Conservation (phyloP, 2,888 invertebrate species). For the Tribolium freemani region DNA sequence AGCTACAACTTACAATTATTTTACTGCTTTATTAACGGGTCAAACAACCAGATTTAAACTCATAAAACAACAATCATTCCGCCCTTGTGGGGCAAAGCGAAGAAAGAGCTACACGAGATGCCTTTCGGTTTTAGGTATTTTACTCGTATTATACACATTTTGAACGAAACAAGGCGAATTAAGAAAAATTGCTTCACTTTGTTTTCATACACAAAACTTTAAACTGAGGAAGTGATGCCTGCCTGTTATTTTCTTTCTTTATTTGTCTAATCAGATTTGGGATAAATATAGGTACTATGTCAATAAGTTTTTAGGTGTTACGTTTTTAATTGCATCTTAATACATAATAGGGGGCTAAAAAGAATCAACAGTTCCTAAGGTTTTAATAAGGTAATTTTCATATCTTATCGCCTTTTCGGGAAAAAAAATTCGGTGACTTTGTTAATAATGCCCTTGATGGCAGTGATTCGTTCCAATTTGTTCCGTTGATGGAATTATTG, state of each 20-base stretch:
- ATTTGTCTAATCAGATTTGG: no score
- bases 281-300: no score
- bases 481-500: constrained; percentile 25
- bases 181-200: background rate
- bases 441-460: constrained; percentile 8
- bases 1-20: background rate
- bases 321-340: no score
- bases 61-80: background rate
- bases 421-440: constrained; percentile 5
- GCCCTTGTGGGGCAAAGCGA: no score
- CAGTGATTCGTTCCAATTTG: constrained; percentile 24
- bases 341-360: no score
- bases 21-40: background rate
- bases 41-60: background rate
- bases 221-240: background rate
- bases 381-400: constrained; percentile 1
- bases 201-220: background rate
- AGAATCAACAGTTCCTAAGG: no score
- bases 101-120: no score
- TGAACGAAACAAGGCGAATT: background rate
- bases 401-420: constrained; percentile 9
- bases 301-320: no score
- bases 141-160: no score
- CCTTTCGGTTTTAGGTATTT: no score
- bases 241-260: no score